Conservation (phyloP, 2,797 vertebrate species). For the Cossypha heuglini region DNA sequence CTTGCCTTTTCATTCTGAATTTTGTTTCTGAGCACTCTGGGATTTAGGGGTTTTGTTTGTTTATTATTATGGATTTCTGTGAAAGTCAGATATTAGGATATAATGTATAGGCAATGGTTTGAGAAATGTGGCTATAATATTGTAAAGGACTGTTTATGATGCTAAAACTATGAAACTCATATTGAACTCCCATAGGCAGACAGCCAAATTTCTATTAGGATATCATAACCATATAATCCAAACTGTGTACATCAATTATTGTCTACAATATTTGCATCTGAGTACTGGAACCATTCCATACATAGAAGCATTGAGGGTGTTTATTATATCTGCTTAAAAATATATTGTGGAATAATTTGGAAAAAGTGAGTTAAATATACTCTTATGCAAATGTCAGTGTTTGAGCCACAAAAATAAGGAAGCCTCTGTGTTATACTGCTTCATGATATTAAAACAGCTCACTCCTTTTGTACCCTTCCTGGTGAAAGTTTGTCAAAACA, state of each 20-base stretch:
- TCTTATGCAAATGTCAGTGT: not conserved
- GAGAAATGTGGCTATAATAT: constrained; percentile 21
- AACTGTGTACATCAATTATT: constrained; percentile 31
- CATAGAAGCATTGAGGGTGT: not conserved
- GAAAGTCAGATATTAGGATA: constrained; percentile 17
- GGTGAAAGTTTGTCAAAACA: not conserved
- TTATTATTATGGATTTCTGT: constrained; percentile 52
- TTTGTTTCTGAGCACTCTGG: constrained; percentile 35
- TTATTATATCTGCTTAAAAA: constrained; percentile 2
- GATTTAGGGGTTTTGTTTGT: constrained; percentile 10
- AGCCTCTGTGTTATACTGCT: not conserved
- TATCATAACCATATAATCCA: constrained; percentile 38
- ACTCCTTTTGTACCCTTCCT: not conserved
- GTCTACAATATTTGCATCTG: constrained; percentile 2
- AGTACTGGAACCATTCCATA: not conserved
- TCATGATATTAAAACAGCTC: not conserved
- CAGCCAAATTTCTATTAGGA: constrained; percentile 51
- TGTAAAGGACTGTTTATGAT: constrained; percentile 5
- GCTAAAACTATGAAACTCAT: not conserved
- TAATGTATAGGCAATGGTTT: constrained; percentile 25
- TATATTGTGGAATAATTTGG: not conserved
- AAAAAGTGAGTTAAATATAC: not conserved
- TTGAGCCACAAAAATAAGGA: not conserved
- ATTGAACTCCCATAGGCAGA: constrained; percentile 23
- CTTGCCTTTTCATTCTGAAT: constrained; percentile 43